Percentiles rank a stretch among this genome's conserved stretches.
phyloP scores from a whole-genome alignment of 2,797 vertebrate genomes.

The Acipenser transmontanus region DNA sequence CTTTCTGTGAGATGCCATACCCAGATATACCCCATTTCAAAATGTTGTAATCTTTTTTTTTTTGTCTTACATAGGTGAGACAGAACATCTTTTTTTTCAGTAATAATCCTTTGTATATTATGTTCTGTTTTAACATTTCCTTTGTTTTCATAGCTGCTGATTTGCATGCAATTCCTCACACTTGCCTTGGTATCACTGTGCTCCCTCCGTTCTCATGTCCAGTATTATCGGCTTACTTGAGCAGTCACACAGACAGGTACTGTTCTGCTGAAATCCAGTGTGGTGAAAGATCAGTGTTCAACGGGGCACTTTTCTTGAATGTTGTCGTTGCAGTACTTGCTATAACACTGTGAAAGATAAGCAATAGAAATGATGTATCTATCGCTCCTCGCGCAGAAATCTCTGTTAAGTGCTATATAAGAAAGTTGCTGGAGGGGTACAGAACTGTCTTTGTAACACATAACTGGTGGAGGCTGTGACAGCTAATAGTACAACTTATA shows the following conservation, averaged over 20 bases:
- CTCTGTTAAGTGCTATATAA: slow-evolving; percentile 30
- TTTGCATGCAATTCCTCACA: no score
- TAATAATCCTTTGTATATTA: no score
- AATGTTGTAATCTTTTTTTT: no score
- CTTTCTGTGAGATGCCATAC: no score
- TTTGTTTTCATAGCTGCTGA: no score
- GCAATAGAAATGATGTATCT: slow-evolving; percentile 23
- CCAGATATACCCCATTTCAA: no score
- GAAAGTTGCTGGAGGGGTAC: slow-evolving; percentile 25
- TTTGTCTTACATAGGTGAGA: no score
- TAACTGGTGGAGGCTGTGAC: slow-evolving; percentile 27
- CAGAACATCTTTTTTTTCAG: no score
- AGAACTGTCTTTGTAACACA: slow-evolving; percentile 17
- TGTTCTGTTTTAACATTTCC: no score
- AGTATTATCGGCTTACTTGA: background rate
- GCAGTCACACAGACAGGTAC: background rate
- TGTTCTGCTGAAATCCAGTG: background rate
- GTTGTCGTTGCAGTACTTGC: slow-evolving; percentile 17
- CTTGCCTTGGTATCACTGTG: no score
- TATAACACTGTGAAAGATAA: slow-evolving; percentile 16
- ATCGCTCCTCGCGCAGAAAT: slow-evolving; percentile 20
- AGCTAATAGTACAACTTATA: slow-evolving; percentile 34
- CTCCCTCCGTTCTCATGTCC: no score
- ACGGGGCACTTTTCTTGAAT: slow-evolving; percentile 4
- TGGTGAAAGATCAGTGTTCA: background rate